Conservation (phyloP, 2,888 invertebrate genomes). For the Drosophila flavopinicola region DNA sequence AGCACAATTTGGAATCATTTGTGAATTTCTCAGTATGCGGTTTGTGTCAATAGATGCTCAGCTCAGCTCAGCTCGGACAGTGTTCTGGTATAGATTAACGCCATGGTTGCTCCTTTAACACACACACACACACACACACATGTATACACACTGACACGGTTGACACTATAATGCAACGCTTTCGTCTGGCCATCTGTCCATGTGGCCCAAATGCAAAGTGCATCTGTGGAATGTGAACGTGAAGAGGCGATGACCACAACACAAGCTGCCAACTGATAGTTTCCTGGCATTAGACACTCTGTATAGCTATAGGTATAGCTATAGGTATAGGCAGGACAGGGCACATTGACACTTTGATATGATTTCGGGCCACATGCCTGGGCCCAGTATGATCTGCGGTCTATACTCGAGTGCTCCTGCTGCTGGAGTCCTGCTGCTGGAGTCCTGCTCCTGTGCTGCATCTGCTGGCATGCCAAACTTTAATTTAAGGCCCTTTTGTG, state of each 20-base stretch:
- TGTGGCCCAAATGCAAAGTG: constrained; percentile 51
- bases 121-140: neutral
- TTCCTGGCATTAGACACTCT: constrained; percentile 22
- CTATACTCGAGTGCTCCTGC: constrained; percentile 1
- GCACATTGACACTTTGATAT: constrained; percentile 70
- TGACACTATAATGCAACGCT: constrained; percentile 38
- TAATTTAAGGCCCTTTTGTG: constrained; percentile 65
- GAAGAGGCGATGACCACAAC: constrained; percentile 39
- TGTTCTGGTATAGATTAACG: constrained; percentile 35
- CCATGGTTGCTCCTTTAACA: constrained; percentile 13
- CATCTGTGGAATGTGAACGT: constrained; percentile 45
- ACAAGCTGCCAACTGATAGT: constrained; percentile 51
- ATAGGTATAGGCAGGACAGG: too few species aligned
- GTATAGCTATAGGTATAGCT: neutral
- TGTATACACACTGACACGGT: neutral
- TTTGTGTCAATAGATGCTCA: constrained; percentile 3
- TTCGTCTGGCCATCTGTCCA: constrained; percentile 19
- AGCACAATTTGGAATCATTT: neutral
- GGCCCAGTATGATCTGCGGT: constrained; percentile 53
- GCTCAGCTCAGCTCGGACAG: constrained; percentile 19
- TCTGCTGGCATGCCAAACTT: constrained; percentile 46
- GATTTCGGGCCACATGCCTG: constrained; percentile 47
- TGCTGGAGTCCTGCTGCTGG: neutral
- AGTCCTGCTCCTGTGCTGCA: constrained; percentile 31
- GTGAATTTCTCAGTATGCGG: constrained; percentile 10